Evolutionary conservation across 2,888 invertebrate genomes (phyloP).

Genomic region (Autographa pulchrina): DNA sequence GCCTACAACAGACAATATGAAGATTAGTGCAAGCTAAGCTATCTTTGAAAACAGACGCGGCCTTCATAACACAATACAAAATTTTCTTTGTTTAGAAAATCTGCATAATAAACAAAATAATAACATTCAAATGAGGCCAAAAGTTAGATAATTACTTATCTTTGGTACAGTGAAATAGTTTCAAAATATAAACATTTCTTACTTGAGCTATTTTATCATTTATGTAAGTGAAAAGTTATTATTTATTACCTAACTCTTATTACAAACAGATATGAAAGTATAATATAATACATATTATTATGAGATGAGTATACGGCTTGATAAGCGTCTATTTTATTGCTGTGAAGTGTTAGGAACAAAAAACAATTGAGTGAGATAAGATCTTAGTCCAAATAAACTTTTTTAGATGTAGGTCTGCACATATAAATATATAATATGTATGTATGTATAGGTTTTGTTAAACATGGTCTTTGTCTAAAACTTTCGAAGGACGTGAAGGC

Average conservation of each 20-base stretch:
- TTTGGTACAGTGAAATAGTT: constrained; percentile 4
- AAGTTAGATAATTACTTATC: constrained; percentile 16
- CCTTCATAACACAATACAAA: constrained; percentile 13
- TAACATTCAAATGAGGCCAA: constrained; percentile 31
- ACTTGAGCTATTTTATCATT: constrained; percentile 29
- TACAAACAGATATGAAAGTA: constrained; percentile 9
- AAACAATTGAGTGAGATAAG: neutral
- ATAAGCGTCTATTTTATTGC: constrained; percentile 1
- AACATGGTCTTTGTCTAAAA: neutral
- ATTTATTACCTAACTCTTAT: constrained; percentile 21
- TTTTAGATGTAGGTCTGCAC: neutral
- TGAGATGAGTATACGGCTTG: neutral
- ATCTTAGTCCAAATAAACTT: neutral
- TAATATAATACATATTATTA: neutral
- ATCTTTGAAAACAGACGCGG: constrained; percentile 32
- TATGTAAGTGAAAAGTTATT: constrained; percentile 21
- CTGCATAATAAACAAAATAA: constrained; percentile 17
- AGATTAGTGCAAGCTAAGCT: constrained; percentile 15
- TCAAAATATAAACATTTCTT: constrained; percentile 2
- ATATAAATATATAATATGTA: neutral
- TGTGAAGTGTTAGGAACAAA: neutral
- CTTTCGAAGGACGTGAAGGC: neutral
- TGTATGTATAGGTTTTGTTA: neutral
- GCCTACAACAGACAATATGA: constrained; percentile 11
- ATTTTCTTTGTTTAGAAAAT: constrained; percentile 26